Conservation (phyloP, 2,797 vertebrate species). For the Hydrolagus colliei region DNA sequence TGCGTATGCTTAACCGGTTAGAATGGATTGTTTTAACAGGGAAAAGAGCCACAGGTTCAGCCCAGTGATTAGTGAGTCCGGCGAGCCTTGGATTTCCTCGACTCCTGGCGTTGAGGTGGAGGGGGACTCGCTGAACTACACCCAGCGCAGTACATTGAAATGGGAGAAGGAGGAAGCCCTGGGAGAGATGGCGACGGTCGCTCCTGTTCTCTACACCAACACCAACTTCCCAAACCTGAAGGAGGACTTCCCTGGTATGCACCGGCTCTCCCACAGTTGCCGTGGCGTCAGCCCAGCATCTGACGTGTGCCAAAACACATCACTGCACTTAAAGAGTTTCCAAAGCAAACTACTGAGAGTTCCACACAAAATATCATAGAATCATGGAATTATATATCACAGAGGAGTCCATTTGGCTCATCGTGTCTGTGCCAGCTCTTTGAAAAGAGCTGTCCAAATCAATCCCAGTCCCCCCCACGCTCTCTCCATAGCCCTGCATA, state of each 20-base stretch:
- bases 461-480: no score
- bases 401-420: no score
- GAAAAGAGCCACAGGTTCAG: constrained; percentile 75
- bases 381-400: no score
- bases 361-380: no score
- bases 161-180: constrained; percentile 96
- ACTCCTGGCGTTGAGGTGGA: constrained; percentile 55
- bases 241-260: constrained; percentile 87
- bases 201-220: constrained; percentile 92
- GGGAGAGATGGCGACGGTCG: constrained; percentile 87
- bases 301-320: no score
- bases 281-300: no score
- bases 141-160: constrained; percentile 84
- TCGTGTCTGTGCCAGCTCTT: no score
- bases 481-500: no score
- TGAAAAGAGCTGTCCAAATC: no score
- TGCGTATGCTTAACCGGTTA: background rate
- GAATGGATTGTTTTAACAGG: constrained; percentile 51
- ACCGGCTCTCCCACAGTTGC: no score
- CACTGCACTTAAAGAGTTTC: no score
- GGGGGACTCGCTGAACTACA: constrained; percentile 74
- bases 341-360: no score
- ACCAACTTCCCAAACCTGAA: constrained; percentile 86
- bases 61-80: constrained; percentile 72
- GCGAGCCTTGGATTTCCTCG: constrained; percentile 66